These are phyloP conservation scores for Capromys pilorides DNA, from an alignment of 2,797 vertebrate genomes.

Conservation along the genomic window DNA sequence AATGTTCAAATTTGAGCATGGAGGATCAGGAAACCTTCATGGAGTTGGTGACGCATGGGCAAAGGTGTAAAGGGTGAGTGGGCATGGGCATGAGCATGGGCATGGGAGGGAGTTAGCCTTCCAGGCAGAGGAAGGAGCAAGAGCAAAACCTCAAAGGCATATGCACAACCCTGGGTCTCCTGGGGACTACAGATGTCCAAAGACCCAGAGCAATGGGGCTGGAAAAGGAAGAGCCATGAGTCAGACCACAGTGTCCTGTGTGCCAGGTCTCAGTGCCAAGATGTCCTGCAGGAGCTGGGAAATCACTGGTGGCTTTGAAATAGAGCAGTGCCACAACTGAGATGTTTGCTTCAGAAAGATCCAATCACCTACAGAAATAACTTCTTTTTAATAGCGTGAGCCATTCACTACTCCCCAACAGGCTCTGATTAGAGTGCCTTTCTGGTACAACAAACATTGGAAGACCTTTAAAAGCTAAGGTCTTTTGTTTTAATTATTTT, in stretches of 20 bases:
- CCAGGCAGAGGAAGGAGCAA: not conserved
- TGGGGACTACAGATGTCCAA: too few species aligned
- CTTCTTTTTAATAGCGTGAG: not conserved
- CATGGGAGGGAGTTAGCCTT: not conserved
- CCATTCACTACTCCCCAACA: not conserved
- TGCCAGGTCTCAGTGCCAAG: not conserved
- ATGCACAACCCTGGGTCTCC: too few species aligned
- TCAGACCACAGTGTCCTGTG: not conserved
- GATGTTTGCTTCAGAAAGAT: not conserved
- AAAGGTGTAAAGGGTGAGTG: not conserved
- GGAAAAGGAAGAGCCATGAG: rapidly evolving
- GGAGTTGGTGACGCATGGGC: not conserved
- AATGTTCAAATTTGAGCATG: not conserved
- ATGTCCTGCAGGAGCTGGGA: not conserved
- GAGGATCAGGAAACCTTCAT: not conserved
- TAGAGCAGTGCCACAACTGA: not conserved
- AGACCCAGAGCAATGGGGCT: not conserved
- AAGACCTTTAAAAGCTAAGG: not conserved
- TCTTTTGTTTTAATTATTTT: slow-evolving; percentile 43
- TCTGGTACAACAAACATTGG: not conserved
- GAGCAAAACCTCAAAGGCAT: not conserved
- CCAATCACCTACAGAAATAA: not conserved
- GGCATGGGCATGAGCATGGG: not conserved
- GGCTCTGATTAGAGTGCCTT: not conserved
- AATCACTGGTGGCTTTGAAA: not conserved